Evolutionary conservation across 2,113 vertebrate genomes (phyloP).

Genomic region (Otis tarda): DNA sequence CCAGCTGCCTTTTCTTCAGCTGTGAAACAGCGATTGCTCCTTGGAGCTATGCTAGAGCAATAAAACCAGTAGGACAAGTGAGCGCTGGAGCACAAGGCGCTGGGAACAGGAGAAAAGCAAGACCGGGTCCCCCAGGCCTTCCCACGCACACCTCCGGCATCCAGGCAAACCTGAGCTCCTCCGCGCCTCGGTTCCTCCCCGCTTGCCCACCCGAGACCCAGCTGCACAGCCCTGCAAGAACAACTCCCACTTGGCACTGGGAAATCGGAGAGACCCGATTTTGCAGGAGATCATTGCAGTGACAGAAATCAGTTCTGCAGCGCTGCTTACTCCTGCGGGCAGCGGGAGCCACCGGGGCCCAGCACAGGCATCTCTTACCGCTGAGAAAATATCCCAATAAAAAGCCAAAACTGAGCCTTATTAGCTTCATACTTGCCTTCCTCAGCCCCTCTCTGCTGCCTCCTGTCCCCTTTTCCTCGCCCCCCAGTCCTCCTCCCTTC

Average conservation of each 20-base stretch:
- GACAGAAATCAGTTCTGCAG: no score
- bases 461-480: neutral
- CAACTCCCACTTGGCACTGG: fast-evolving
- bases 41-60: neutral
- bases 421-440: neutral
- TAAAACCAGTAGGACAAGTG: neutral
- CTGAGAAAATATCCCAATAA: neutral
- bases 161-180: neutral
- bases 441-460: neutral
- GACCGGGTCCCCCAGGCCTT: neutral
- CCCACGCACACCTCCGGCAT: fast-evolving
- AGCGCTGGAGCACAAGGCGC: no score
- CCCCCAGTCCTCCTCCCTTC: conserved; percentile 8
- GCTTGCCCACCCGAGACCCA: fast-evolving
- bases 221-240: no score
- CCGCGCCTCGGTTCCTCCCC: neutral
- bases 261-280: fast-evolving
- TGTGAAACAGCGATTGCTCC: neutral
- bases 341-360: neutral
- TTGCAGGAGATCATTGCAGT: fast-evolving
- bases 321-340: neutral
- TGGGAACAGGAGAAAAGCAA: neutral
- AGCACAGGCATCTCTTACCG: neutral
- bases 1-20: neutral
- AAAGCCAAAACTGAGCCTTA: neutral